These are phyloP conservation scores for Vesta saturnalis DNA, from an alignment of 2,888 invertebrate species.

Conservation along the genomic window DNA sequence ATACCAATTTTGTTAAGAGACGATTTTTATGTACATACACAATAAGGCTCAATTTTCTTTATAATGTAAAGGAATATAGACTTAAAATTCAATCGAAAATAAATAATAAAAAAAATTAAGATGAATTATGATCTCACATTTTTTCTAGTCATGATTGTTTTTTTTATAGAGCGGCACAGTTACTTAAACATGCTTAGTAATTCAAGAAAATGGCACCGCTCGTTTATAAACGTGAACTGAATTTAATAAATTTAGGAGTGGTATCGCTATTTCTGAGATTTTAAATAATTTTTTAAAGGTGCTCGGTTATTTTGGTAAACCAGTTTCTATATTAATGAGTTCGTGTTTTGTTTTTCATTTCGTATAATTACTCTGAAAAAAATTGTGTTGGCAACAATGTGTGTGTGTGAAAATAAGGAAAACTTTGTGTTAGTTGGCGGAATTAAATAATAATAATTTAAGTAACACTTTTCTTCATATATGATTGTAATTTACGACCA, in stretches of 20 bases:
- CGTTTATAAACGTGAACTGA: conserved; percentile 13
- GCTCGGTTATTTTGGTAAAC: not conserved
- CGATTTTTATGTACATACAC: not conserved
- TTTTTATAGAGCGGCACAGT: conserved; percentile 34
- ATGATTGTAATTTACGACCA: conserved; percentile 36
- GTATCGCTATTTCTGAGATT: conserved; percentile 39
- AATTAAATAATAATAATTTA: not conserved
- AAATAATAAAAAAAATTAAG: conserved; percentile 47
- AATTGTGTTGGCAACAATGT: not conserved
- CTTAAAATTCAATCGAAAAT: conserved; percentile 49
- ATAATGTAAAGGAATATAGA: conserved; percentile 23
- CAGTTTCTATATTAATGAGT: not conserved
- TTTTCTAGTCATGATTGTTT: conserved; percentile 39
- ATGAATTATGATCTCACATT: conserved; percentile 49
- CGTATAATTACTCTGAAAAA: too few relatives aligned
- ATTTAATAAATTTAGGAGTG: conserved; percentile 31
- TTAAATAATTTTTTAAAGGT: conserved; percentile 38
- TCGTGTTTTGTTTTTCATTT: not conserved
- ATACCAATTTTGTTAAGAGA: conserved; percentile 24
- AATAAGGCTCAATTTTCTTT: conserved; percentile 24
- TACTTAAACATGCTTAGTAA: not conserved
- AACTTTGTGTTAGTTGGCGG: not conserved
- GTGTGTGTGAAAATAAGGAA: not conserved
- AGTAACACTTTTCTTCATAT: conserved; percentile 23
- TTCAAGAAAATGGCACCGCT: conserved; percentile 31